phyloP scores from a whole-genome alignment of 2,113 vertebrate genomes.

The Chauna torquata region DNA sequence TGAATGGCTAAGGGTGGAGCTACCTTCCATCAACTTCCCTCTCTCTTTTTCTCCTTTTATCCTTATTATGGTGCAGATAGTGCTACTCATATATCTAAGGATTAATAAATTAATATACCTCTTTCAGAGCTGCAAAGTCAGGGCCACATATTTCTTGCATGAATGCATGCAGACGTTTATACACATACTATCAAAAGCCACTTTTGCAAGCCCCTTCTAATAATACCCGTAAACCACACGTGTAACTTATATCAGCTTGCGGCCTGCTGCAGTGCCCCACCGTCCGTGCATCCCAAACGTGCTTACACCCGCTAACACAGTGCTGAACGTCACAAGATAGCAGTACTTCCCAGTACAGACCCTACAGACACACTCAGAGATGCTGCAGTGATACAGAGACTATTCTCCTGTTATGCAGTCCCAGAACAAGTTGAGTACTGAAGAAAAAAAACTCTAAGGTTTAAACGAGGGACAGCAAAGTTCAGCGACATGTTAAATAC shows the following conservation, averaged over 20 bases:
- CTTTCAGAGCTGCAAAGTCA: neutral
- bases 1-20: neutral
- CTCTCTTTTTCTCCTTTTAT: neutral
- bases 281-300: neutral
- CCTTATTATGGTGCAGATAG: neutral
- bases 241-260: neutral
- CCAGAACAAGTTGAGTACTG: neutral
- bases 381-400: neutral
- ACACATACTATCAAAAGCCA: neutral
- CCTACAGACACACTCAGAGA: neutral
- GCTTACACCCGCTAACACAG: neutral
- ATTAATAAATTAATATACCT: neutral
- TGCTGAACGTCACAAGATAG: neutral
- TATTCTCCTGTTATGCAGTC: neutral
- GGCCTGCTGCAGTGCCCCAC: neutral
- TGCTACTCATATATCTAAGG: neutral
- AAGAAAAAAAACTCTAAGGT: accelerated
- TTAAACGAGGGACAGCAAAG: neutral
- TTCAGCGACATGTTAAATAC: neutral
- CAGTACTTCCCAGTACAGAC: neutral
- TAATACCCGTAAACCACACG: neutral
- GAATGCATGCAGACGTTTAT: neutral
- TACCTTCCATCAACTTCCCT: neutral
- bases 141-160: neutral
- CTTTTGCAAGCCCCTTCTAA: neutral